Evolutionary conservation across 1,140 invertebrate species (phyloP), one percentile per base, ranked within the genome.

Genomic region (Heliconius hermathena): DNA sequence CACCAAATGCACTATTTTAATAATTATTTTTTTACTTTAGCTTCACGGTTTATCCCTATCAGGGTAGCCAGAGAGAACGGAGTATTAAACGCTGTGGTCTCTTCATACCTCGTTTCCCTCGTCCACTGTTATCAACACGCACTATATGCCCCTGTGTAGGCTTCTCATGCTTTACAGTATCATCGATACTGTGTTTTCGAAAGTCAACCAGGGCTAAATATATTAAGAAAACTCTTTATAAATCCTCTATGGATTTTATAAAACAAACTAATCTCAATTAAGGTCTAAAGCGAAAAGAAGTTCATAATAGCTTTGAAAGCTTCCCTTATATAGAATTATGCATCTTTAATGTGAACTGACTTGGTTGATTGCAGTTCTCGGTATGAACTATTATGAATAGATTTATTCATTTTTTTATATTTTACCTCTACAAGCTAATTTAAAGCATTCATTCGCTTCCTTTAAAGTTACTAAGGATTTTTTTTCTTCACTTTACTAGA

Each of bases 181-280:
- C 11, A 11, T 41, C 38, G 38, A 9, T 41, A 11, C 11, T 41
- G 41, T 41, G 3, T 41, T 41, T 41, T 41, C 41, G 2, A 41
- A 13, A 41, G 41, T 41, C 41, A 13, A 41, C 41, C 41, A 13
- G 3, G 41, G 41, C 1, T 46, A 46, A 46, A 46, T 46, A 4
- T 16, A 46, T 46, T 46, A 46, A 46, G 13, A 46, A 46, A 46
- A 4, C 13, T 46, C 13, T 46, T 46, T 46, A 16, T 46, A 60
- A 60, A 26, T 60, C n/a, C n/a, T 60, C n/a, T 3, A 22, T 22
- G 20, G 54, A n/a, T 22, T 22, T 60, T 60, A 8, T 26, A 60
- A 60, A 60, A 60, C 54, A 60, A 60, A 60, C n/a, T 22, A 60
- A 60, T 22, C 54, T 60, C 20, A 60, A 60, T 60, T 60, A 60